Percentiles rank a stretch among this genome's conserved stretches.
phyloP scores from a whole-genome alignment of 2,797 vertebrate species.

The Lemur catta region DNA sequence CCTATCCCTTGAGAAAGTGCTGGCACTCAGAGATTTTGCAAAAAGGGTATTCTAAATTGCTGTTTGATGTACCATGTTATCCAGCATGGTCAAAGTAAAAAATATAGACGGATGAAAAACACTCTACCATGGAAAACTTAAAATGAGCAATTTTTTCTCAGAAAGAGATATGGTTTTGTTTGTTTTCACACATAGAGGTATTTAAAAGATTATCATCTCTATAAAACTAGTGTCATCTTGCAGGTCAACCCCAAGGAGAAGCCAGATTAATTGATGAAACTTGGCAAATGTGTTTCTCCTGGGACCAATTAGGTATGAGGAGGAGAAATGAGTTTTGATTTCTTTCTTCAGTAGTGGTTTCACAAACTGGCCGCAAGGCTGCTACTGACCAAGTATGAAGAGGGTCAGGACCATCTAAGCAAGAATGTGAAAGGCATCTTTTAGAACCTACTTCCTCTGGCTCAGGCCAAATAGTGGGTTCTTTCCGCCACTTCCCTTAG shows the following conservation, averaged over 20 bases:
- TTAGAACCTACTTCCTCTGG: neutral
- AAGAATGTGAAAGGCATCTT: neutral
- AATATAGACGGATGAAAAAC: neutral
- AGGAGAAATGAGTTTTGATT: neutral
- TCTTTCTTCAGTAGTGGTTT: neutral
- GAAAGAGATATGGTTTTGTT: neutral
- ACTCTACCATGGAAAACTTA: neutral
- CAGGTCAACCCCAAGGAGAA: neutral
- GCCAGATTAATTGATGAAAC: neutral
- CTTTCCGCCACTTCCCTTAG: neutral
- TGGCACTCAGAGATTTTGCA: neutral
- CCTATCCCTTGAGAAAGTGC: neutral
- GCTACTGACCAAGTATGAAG: neutral
- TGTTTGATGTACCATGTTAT: neutral
- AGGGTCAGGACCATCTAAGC: neutral
- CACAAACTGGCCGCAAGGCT: neutral
- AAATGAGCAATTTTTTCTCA: neutral
- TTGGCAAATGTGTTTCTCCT: neutral
- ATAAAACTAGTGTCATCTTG: neutral
- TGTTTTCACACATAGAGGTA: neutral
- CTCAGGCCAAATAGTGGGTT: neutral
- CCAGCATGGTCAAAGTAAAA: neutral
- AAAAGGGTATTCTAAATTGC: neutral
- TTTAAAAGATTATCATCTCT: neutral
- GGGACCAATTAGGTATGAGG: slow-evolving; percentile 11